Evolutionary conservation across 2,113 vertebrate genomes (phyloP).

Genomic region (Nettapus auritus): DNA sequence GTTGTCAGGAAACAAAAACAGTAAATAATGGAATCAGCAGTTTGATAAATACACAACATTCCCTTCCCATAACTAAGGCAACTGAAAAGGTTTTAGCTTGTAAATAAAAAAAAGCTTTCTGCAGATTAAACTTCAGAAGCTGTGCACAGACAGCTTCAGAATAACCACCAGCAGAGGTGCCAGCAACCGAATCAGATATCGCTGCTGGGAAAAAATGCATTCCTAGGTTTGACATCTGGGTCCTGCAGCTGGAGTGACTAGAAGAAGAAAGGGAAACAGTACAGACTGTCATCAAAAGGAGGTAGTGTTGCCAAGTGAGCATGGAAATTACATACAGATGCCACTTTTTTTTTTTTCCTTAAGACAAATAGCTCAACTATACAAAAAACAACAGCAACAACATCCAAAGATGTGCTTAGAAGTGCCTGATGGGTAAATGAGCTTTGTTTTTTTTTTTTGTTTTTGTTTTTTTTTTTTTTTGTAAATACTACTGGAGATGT

Average conservation of each 20-base stretch:
- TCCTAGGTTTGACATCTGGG: conserved; percentile 77
- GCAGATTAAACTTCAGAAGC: conserved; percentile 32
- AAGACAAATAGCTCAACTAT: conserved; percentile 76
- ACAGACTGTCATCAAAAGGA: conserved; percentile 78
- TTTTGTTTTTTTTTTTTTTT: conserved; percentile 1
- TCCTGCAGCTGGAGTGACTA: conserved; percentile 79
- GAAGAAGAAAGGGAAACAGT: conserved; percentile 75
- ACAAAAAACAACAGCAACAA: conserved; percentile 57
- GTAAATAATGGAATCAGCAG: conserved; percentile 14
- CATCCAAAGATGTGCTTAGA: conserved; percentile 75
- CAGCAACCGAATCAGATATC: conserved; percentile 64
- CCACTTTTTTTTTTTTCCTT: conserved; percentile 73
- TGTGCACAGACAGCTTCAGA: conserved; percentile 54
- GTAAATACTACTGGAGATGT: neutral
- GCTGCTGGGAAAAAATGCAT: conserved; percentile 63
- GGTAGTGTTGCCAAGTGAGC: conserved; percentile 77
- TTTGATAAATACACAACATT: conserved; percentile 37
- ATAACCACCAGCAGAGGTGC: conserved; percentile 63
- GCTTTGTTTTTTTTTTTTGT: conserved; percentile 30
- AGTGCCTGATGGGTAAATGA: conserved; percentile 68
- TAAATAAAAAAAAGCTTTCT: conserved; percentile 18
- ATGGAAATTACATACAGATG: conserved; percentile 82
- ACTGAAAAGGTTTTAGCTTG: conserved; percentile 20
- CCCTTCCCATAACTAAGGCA: conserved; percentile 59
- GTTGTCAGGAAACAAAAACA: conserved; percentile 18